Evolutionary conservation across 2,888 invertebrate genomes (phyloP).

Genomic region (Falcaria lacertinaria): DNA sequence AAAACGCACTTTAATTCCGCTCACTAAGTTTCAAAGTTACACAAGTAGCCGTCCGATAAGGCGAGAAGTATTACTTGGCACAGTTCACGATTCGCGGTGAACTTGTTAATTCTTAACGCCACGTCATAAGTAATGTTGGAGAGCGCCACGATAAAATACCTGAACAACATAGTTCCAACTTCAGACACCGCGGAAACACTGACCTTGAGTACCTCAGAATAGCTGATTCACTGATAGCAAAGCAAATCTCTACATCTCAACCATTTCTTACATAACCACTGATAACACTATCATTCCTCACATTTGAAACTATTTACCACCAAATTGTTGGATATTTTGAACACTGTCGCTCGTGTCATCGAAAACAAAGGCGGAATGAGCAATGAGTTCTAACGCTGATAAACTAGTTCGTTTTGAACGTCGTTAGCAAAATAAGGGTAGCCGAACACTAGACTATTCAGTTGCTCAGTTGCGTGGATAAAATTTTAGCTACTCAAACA

Average conservation of each 20-base stretch:
- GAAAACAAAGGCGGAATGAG: constrained; percentile 3
- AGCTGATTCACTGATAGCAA: constrained; percentile 42
- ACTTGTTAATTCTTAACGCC: constrained; percentile 26
- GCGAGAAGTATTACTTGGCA: constrained; percentile 26
- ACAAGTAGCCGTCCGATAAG: constrained; percentile 8
- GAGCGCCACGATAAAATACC: constrained; percentile 45
- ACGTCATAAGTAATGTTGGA: constrained; percentile 47
- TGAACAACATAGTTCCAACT: constrained; percentile 36
- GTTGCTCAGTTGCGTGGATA: neutral
- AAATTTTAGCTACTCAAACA: no score
- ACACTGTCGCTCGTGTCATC: neutral
- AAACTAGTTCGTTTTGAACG: no score
- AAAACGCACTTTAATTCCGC: constrained; percentile 1
- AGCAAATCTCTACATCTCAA: constrained; percentile 3
- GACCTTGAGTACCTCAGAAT: constrained; percentile 56
- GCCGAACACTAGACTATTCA: neutral
- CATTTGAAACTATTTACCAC: neutral
- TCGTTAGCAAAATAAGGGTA: neutral
- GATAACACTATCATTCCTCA: neutral
- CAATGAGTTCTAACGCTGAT: constrained; percentile 2
- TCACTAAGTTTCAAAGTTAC: neutral
- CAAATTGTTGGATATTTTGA: neutral
- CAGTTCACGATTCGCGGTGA: constrained; percentile 20
- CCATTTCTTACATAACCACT: neutral
- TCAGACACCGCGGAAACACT: constrained; percentile 28